phyloP scores from a whole-genome alignment of 2,797 vertebrate genomes.

The Myiotriccus ornatus region DNA sequence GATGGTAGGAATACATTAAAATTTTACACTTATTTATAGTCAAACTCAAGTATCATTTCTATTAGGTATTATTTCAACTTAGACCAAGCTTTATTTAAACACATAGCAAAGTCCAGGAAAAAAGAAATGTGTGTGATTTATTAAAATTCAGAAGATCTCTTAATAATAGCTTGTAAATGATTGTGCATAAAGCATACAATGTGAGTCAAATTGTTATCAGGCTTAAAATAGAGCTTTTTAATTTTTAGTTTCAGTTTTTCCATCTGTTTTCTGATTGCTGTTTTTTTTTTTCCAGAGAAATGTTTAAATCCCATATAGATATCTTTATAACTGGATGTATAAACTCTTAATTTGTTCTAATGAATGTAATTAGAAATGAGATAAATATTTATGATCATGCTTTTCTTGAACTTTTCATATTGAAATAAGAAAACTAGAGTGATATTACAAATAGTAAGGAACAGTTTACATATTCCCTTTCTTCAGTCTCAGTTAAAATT shows the following conservation, averaged over 20 bases:
- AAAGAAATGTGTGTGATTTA: background rate
- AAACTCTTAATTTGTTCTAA: background rate
- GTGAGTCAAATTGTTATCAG: background rate
- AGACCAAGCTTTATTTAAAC: background rate
- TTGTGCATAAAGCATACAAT: background rate
- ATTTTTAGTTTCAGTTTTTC: background rate
- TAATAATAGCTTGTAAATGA: background rate
- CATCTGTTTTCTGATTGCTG: too few species aligned
- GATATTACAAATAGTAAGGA: background rate
- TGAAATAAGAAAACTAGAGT: background rate
- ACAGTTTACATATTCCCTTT: background rate
- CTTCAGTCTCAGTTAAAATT: background rate
- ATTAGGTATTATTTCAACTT: background rate
- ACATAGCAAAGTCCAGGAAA: background rate
- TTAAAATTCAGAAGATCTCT: background rate
- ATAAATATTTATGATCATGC: background rate
- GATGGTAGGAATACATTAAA: background rate
- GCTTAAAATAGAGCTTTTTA: background rate
- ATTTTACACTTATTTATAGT: background rate
- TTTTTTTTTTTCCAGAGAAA: background rate
- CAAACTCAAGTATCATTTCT: background rate
- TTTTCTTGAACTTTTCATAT: background rate
- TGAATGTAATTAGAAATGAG: background rate
- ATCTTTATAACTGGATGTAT: background rate
- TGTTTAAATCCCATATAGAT: background rate